A percentile compares a stretch with the other conserved stretches of the same genome.
phyloP scores from a whole-genome alignment of 2,797 vertebrate genomes.

The Astyanax mexicanus region DNA sequence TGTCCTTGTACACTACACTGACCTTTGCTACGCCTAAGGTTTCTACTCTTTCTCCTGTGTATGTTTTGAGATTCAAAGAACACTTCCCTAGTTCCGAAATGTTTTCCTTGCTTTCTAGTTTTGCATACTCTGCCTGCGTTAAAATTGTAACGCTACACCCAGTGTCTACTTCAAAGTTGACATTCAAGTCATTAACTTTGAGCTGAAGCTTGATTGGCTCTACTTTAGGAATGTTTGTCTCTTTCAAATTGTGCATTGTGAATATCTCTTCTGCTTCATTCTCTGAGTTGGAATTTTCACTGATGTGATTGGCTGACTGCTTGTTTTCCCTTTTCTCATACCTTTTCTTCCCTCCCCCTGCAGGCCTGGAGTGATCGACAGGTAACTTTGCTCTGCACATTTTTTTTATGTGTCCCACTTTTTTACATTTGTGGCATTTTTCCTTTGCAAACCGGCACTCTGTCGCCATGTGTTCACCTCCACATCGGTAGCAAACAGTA shows the following conservation, averaged over 20 bases:
- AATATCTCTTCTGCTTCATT: constrained; percentile 29
- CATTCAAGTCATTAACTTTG: constrained; percentile 10
- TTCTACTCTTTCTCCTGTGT: not conserved
- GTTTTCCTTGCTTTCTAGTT: not conserved
- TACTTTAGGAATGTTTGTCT: not conserved
- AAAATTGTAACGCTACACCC: constrained; percentile 29
- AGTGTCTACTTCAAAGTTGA: constrained; percentile 34
- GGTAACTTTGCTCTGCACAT: not conserved
- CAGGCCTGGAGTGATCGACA: not conserved
- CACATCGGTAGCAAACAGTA: constrained; percentile 29
- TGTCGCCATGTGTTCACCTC: too few species aligned
- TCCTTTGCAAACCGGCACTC: constrained; percentile 13
- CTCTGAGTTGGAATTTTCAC: not conserved
- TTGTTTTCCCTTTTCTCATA: too few species aligned
- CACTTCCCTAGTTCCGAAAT: not conserved
- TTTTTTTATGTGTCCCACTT: constrained; percentile 14
- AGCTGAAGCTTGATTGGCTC: constrained; percentile 5
- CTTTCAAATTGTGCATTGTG: constrained; percentile 10
- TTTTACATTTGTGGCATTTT: constrained; percentile 18
- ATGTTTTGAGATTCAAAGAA: constrained; percentile 11
- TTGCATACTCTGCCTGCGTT: not conserved
- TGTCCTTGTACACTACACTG: not conserved
- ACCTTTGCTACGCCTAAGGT: constrained; percentile 20
- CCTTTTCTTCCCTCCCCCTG: not conserved
- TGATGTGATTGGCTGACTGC: not conserved